These are phyloP conservation scores for Escarpia spicata DNA, from an alignment of 2,888 invertebrate species.

Conservation along the genomic window DNA sequence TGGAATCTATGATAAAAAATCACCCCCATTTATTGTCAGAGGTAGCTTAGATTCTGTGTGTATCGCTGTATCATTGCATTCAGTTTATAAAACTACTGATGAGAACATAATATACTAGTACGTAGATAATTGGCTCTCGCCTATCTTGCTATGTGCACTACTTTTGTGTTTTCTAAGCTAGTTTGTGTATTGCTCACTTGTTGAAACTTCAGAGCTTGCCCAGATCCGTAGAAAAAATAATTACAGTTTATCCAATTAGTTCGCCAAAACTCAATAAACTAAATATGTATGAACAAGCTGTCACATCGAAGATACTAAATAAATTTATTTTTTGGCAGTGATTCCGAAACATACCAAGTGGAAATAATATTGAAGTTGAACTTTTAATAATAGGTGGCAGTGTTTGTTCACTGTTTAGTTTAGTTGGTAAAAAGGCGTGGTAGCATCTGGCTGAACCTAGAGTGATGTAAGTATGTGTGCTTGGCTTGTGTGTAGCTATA, in stretches of 20 bases:
- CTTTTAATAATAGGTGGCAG: neutral
- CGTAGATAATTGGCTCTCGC: neutral
- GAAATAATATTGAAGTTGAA: too few relatives aligned
- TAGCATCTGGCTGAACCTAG: neutral
- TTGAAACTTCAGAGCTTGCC: neutral
- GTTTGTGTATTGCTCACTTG: neutral
- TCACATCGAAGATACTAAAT: too few relatives aligned
- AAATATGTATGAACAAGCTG: too few relatives aligned
- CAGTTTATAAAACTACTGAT: neutral
- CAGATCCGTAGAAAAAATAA: too few relatives aligned
- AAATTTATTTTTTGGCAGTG: too few relatives aligned
- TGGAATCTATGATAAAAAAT: neutral
- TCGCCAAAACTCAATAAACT: too few relatives aligned
- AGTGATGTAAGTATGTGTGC: neutral
- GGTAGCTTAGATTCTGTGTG: neutral
- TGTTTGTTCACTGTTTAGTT: slow-evolving; percentile 3
- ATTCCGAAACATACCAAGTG: too few relatives aligned
- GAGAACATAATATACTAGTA: neutral
- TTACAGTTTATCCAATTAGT: too few relatives aligned
- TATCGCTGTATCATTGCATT: neutral
- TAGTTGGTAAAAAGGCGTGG: neutral
- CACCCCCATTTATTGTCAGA: neutral
- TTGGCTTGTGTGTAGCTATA: neutral
- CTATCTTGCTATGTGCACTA: neutral
- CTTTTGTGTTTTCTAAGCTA: neutral